Base-by-base conservation (phyloP, 2,797 vertebrate genomes). In the Triplophysa yarkandensis region DNA sequence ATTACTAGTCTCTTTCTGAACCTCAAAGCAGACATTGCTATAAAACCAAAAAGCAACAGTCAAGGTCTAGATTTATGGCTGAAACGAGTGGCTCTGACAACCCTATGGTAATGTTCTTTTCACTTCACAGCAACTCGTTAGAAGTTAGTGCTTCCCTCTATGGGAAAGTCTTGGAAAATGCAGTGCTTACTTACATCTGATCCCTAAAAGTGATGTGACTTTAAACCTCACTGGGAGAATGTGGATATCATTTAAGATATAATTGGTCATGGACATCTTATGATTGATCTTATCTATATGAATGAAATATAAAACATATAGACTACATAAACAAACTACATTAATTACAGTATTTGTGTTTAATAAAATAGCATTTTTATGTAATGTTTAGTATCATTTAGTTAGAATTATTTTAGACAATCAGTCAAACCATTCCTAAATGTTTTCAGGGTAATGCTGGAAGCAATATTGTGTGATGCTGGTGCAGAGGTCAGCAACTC, bases 61-160 rank as follows among this genome's bases (percentile, higher is more conserved):
- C 63, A 41, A 13, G 34, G 19, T 48, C 21, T 58, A 71, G 48
- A 78, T 68, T 25, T 58, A 71, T 63, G 57, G 39, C 55, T 10
- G 65, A 55, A 36, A 48, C 77, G 72, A 32, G 54, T 76, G 77
- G 54, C 21, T 9, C n/a, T 64, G 57, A 19, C 61, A 73, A 74
- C 25, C 80, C 54, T 61, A 16, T 73, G 66, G 68, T 43, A 21
- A 43, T 11, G 32, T 44, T 41, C 39, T 70, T 27, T 67, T 41
- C 32, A 43, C 43, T 66, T 16, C 46, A 57, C 39, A 23, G 16
- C 19, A 11, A 65, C 58, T 52, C 44, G 17, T 23, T 13, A 17
- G 25, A 19, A 57, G 28, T 30, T 75, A 68, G 77, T 72, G 70
- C 76, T 80, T 71, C 80, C 84, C 77, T 82, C 84, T 85, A 81